Conservation (phyloP, 1,140 invertebrate species). For the Trinorchestia longiramus region DNA sequence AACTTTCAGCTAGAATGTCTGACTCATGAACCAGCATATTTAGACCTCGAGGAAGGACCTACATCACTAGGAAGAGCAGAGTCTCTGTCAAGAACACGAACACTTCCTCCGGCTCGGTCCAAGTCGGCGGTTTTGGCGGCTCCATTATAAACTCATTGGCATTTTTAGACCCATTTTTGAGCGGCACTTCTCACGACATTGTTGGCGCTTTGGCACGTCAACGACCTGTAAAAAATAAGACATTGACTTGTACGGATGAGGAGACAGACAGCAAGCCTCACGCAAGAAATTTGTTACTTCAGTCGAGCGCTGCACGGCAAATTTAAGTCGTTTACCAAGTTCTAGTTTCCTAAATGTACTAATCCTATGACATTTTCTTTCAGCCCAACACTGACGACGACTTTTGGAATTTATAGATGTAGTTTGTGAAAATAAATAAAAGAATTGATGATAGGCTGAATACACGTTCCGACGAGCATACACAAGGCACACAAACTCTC, state of each 20-base stretch:
- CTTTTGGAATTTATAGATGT: neutral
- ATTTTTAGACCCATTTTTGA: constrained; percentile 36
- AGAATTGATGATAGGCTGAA: neutral
- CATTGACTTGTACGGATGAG: neutral
- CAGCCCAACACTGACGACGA: neutral
- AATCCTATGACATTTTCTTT: neutral
- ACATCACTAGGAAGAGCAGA: neutral
- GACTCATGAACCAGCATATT: neutral
- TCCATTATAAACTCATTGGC: constrained; percentile 37
- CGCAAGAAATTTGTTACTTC: neutral
- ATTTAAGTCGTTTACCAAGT: neutral
- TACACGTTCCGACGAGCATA: neutral
- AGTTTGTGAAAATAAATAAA: neutral
- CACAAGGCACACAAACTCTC: neutral
- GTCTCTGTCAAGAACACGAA: neutral
- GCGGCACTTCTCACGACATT: constrained; percentile 25
- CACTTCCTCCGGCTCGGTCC: neutral
- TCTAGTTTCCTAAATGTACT: neutral
- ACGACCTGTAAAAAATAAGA: constrained; percentile 12
- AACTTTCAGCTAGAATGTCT: too few relatives aligned
- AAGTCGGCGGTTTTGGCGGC: neutral
- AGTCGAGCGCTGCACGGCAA: neutral
- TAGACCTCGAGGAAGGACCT: neutral
- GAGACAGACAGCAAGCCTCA: neutral
- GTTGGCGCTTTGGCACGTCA: constrained; percentile 27